phyloP scores from a whole-genome alignment of 2,888 invertebrate species.

The Mesorhabditis spiculigera region DNA sequence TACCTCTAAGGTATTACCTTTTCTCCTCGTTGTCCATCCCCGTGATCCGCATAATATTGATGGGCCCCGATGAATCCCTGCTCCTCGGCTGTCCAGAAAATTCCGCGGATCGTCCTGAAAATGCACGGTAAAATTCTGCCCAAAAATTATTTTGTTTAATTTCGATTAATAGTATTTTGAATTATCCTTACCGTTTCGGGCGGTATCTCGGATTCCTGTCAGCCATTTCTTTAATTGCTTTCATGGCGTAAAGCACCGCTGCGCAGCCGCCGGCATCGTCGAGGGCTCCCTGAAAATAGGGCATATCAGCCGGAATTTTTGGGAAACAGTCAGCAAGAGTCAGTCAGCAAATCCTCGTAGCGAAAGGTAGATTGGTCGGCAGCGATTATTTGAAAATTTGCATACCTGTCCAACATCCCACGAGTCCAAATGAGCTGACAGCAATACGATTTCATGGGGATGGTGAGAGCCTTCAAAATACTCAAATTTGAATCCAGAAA shows the following conservation, averaged over 20 bases:
- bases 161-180: no score
- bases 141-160: no score
- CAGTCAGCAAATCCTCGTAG: no score
- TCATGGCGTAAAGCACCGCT: neutral
- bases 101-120: conserved; percentile 58
- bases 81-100: conserved; percentile 62
- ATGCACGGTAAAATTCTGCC: no score
- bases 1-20: no score
- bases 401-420: conserved; percentile 60
- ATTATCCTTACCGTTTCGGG: conserved; percentile 11
- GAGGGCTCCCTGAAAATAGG: conserved; percentile 58
- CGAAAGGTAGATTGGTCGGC: no score
- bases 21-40: no score
- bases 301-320: no score
- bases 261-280: conserved; percentile 62
- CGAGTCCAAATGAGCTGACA: conserved; percentile 61
- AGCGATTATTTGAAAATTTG: no score
- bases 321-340: no score
- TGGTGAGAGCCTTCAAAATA: no score
- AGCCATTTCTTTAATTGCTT: conserved; percentile 7
- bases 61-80: conserved; percentile 52
- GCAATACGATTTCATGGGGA: conserved; percentile 57
- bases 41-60: conserved; percentile 38
- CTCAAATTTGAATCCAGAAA: no score
- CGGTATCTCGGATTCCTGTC: neutral